phyloP scores from a whole-genome alignment of 2,888 invertebrate species.

The Toxonevra muliebris region DNA sequence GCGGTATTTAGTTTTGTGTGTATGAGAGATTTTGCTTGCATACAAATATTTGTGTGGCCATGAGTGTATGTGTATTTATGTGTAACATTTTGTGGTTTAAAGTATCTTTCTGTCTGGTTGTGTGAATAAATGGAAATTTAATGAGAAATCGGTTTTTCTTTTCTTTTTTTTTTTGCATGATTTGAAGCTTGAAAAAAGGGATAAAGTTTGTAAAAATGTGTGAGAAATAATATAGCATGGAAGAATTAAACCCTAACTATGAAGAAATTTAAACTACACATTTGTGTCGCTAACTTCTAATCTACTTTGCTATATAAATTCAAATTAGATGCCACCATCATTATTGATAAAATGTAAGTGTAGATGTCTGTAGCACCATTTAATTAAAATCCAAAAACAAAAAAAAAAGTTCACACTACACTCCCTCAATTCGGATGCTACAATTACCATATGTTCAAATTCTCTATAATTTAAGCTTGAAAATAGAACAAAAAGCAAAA shows the following conservation, averaged over 20 bases:
- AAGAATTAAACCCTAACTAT: too few species aligned
- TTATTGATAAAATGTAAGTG: not conserved
- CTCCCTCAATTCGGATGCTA: not conserved
- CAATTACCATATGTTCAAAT: constrained; percentile 1
- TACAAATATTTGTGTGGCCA: not conserved
- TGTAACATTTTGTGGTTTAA: constrained; percentile 5
- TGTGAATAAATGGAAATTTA: constrained; percentile 4
- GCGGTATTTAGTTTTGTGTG: not conserved
- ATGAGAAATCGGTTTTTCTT: not conserved
- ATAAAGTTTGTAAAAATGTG: too few species aligned
- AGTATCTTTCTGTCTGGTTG: not conserved
- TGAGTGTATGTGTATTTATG: not conserved
- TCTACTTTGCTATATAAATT: not conserved
- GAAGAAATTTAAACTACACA: too few species aligned
- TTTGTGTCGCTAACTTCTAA: not conserved
- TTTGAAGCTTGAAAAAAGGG: too few species aligned
- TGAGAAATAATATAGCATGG: too few species aligned
- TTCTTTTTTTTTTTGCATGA: too few species aligned
- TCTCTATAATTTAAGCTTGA: constrained; percentile 4
- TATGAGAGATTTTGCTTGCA: too few species aligned
- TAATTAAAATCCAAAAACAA: constrained; percentile 7
- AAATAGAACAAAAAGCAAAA: constrained; percentile 7
- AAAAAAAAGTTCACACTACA: too few species aligned
- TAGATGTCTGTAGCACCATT: constrained; percentile 2
- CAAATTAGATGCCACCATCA: not conserved